phyloP scores from a whole-genome alignment of 1,140 invertebrate genomes.

The Papilio glaucus region DNA sequence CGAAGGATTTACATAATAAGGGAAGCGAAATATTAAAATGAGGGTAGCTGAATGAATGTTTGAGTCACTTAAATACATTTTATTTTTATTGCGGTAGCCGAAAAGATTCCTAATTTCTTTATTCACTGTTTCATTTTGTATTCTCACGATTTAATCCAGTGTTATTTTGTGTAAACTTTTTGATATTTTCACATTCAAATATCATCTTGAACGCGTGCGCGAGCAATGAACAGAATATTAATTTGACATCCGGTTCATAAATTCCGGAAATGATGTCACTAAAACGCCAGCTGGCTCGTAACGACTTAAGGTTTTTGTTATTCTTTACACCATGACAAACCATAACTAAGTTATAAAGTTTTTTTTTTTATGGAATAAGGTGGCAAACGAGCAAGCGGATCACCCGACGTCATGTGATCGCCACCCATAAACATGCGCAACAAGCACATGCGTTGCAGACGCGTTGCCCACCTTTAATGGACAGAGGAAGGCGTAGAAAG shows the following conservation, averaged over 20 bases:
- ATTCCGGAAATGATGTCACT: neutral
- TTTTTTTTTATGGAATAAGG: too few relatives aligned
- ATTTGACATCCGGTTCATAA: neutral
- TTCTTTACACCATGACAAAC: neutral
- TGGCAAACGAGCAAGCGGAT: too few relatives aligned
- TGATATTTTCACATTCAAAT: neutral
- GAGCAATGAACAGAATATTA: neutral
- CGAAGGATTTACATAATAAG: constrained; percentile 39
- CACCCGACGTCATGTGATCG: too few relatives aligned
- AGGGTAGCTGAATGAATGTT: constrained; percentile 36
- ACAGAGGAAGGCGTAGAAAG: too few relatives aligned
- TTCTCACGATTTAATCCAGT: neutral
- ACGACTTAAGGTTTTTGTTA: neutral
- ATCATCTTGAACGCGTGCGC: neutral
- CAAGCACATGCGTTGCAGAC: too few relatives aligned
- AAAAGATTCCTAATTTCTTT: neutral
- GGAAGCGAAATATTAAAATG: constrained; percentile 39
- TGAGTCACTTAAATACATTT: constrained; percentile 32
- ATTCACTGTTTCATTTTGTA: neutral
- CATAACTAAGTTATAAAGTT: constrained; percentile 2
- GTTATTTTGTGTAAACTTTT: neutral
- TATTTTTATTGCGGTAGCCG: constrained; percentile 30
- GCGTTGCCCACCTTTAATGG: too few relatives aligned
- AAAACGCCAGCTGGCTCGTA: neutral
- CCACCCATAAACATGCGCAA: too few relatives aligned